Evolutionary conservation across 1,140 invertebrate species (phyloP).

Genomic region (Nasonia giraulti): DNA sequence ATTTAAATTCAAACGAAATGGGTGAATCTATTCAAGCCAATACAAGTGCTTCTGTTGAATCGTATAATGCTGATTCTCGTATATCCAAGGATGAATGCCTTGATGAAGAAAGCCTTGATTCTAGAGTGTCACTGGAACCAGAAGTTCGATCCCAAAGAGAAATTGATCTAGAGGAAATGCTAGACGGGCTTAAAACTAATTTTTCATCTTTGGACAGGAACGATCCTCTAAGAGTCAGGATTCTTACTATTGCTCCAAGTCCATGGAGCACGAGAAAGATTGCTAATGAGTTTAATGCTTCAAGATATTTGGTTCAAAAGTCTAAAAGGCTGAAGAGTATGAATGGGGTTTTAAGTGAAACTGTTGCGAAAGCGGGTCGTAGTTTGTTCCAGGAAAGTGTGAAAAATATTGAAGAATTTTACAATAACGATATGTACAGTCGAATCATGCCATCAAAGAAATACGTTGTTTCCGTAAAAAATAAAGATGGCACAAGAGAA

Average conservation of each 20-base stretch:
- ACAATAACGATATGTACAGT: no score
- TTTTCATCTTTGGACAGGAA: neutral
- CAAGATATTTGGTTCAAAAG: slow-evolving; percentile 6
- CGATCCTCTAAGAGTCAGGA: no score
- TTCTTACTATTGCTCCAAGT: no score
- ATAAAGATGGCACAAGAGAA: neutral
- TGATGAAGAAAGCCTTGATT: neutral
- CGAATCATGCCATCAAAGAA: neutral
- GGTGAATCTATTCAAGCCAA: slow-evolving; percentile 19
- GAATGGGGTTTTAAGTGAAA: no score
- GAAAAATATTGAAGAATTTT: no score
- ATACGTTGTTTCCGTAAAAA: neutral
- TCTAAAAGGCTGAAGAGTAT: no score
- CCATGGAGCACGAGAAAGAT: neutral
- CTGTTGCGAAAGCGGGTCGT: no score
- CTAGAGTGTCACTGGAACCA: neutral
- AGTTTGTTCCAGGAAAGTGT: no score
- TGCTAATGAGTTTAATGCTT: slow-evolving; percentile 10
- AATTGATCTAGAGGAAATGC: slow-evolving; percentile 24
- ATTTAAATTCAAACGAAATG: slow-evolving; percentile 2
- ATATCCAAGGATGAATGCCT: slow-evolving; percentile 24
- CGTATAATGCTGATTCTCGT: slow-evolving; percentile 21
- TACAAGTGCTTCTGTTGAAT: slow-evolving; percentile 16
- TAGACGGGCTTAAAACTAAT: slow-evolving; percentile 6
- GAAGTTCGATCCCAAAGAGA: slow-evolving; percentile 4